Conservation (phyloP, 2,888 invertebrate species). For the Caenorhabditis angaria region DNA sequence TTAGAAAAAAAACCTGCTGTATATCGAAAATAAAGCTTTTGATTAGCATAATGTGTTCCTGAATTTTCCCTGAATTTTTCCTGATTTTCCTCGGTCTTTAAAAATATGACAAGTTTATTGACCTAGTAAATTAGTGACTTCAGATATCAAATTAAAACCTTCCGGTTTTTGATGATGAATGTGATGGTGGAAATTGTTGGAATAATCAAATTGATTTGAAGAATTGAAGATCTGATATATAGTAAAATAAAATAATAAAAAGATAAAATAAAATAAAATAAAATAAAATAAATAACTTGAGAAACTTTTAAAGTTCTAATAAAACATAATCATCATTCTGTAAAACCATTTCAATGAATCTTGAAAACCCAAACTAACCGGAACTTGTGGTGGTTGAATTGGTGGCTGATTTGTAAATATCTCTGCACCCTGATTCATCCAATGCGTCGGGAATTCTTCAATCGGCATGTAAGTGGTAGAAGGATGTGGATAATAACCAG, state of each 20-base stretch:
- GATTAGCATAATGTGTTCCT: neutral
- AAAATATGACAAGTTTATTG: neutral
- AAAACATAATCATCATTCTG: neutral
- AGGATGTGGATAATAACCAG: too few species aligned
- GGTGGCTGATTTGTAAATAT: too few species aligned
- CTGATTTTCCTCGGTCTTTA: neutral
- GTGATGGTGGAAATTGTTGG: neutral
- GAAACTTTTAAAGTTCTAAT: neutral
- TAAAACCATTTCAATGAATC: neutral
- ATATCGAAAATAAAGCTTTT: neutral
- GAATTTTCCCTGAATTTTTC: neutral
- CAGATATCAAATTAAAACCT: conserved; percentile 40
- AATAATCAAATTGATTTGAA: neutral
- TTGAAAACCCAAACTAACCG: neutral
- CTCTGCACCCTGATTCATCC: too few species aligned
- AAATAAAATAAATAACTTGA: neutral
- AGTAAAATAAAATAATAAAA: too few species aligned
- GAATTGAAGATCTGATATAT: neutral
- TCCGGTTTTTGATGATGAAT: conserved; percentile 9
- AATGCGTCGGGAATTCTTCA: too few species aligned
- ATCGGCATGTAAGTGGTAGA: too few species aligned
- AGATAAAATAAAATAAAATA: neutral
- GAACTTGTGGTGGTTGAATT: too few species aligned
- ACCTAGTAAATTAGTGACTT: conserved; percentile 43
- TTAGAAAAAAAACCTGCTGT: neutral